These are phyloP conservation scores for Trematomus bernacchii DNA, from an alignment of 2,797 vertebrate genomes.

Conservation along the genomic window DNA sequence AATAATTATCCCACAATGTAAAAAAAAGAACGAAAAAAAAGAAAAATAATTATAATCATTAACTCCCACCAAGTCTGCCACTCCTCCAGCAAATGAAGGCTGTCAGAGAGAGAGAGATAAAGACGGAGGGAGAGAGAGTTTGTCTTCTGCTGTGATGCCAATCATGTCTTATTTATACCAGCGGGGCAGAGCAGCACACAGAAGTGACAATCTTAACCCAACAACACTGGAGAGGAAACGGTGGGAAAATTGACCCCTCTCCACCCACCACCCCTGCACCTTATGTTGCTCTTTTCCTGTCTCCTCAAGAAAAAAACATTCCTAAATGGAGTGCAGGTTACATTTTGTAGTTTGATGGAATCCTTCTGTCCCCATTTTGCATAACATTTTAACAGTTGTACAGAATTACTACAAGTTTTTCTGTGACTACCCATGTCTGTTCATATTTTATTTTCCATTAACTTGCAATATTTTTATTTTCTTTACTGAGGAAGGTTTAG, in stretches of 20 bases:
- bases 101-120: slow-evolving; percentile 76
- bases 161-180: slow-evolving; percentile 82
- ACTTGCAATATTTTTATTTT: too few relatives aligned
- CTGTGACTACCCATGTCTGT: too few relatives aligned
- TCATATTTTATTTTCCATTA: too few relatives aligned
- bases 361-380: too few relatives aligned
- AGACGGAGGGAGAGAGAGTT: slow-evolving; percentile 53
- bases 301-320: background rate
- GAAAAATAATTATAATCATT: slow-evolving; percentile 90
- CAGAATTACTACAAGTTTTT: too few relatives aligned
- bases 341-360: background rate
- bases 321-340: background rate
- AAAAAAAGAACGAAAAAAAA: slow-evolving; percentile 79
- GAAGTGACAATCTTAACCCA: slow-evolving; percentile 71
- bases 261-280: slow-evolving; percentile 42
- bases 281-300: slow-evolving; percentile 29
- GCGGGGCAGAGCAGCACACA: slow-evolving; percentile 65
- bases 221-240: slow-evolving; percentile 54
- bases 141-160: slow-evolving; percentile 74
- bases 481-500: too few relatives aligned
- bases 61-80: slow-evolving; percentile 89
- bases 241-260: slow-evolving; percentile 67
- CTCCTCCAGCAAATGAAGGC: slow-evolving; percentile 86
- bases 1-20: slow-evolving; percentile 89
- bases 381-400: too few relatives aligned